Conservation (phyloP, 2,888 invertebrate species). For the Orthonychiurus folsomi region DNA sequence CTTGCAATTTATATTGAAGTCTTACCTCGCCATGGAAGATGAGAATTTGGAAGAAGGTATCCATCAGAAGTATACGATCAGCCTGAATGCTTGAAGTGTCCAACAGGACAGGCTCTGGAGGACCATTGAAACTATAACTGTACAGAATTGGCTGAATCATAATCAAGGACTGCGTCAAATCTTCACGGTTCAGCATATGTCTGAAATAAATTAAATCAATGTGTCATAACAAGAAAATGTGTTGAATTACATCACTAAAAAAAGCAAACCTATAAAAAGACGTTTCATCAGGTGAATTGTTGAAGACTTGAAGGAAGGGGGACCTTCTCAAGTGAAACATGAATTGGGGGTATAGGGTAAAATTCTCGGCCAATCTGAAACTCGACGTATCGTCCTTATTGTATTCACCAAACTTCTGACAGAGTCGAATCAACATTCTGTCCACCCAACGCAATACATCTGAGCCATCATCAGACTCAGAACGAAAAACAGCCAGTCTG, state of each 20-base stretch:
- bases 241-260: background rate
- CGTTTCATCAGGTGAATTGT: slow-evolving; percentile 99
- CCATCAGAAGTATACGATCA: slow-evolving; percentile 95
- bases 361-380: slow-evolving; percentile 91
- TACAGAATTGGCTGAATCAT: slow-evolving; percentile 99
- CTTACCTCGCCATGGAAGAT: slow-evolving; percentile 95
- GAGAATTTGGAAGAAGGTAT: slow-evolving; percentile 99
- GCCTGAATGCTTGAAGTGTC: slow-evolving; percentile 97
- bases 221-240: too few species aligned
- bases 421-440: slow-evolving; percentile 92
- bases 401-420: slow-evolving; percentile 99
- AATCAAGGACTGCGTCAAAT: slow-evolving; percentile 90
- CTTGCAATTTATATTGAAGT: background rate
- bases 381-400: slow-evolving; percentile 92
- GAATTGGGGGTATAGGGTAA: slow-evolving; percentile 97
- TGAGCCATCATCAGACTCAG: slow-evolving; percentile 82
- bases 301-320: slow-evolving; percentile 98
- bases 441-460: slow-evolving; percentile 99
- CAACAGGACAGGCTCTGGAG: slow-evolving; percentile 91
- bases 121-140: slow-evolving; percentile 95
- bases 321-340: slow-evolving; percentile 98
- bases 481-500: slow-evolving; percentile 88
- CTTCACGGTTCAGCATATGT: slow-evolving; percentile 95
- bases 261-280: slow-evolving; percentile 76
- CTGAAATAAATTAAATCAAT: too few species aligned